These are phyloP conservation scores for Nyctereutes procyonoides DNA, from an alignment of 2,113 vertebrate genomes.

Conservation along the genomic window DNA sequence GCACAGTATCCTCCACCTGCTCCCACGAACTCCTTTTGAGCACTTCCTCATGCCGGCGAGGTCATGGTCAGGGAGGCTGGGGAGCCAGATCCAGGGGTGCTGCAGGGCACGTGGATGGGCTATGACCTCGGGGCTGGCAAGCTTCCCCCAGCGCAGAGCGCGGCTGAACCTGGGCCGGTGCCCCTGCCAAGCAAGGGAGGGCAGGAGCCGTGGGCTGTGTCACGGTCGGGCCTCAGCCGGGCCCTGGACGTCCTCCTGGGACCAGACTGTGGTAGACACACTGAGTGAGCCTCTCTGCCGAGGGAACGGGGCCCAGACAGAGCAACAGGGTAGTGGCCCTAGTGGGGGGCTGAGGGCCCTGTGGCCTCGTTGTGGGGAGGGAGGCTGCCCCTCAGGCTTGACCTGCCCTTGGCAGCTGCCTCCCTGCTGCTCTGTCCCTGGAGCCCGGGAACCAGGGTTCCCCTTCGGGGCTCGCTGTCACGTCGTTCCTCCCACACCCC, in stretches of 20 bases:
- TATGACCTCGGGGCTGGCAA: not conserved
- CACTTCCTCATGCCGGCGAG: not conserved
- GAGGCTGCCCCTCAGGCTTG: not conserved
- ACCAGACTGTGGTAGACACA: slow-evolving; percentile 92
- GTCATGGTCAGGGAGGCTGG: not conserved
- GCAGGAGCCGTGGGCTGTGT: not conserved
- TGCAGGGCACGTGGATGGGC: rapidly evolving
- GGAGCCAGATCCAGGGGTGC: rapidly evolving
- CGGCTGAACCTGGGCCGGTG: not conserved
- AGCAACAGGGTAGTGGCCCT: slow-evolving; percentile 88
- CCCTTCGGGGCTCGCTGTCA: not conserved
- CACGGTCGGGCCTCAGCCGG: not conserved
- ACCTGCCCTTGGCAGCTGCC: not conserved
- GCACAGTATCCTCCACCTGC: rapidly evolving
- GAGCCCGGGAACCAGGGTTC: not conserved
- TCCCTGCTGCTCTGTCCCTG: not conserved
- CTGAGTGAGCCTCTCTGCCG: slow-evolving; percentile 91
- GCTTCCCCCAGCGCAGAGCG: not conserved
- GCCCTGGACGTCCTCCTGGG: slow-evolving; percentile 90
- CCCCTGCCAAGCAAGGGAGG: not conserved
- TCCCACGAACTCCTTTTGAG: too few species aligned
- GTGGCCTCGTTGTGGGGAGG: not conserved
- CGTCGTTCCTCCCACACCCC: rapidly evolving
- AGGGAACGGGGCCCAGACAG: slow-evolving; percentile 91
- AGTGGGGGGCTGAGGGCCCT: not conserved